These are phyloP conservation scores for Falco rusticolus DNA, from an alignment of 2,797 vertebrate species.

Conservation along the genomic window DNA sequence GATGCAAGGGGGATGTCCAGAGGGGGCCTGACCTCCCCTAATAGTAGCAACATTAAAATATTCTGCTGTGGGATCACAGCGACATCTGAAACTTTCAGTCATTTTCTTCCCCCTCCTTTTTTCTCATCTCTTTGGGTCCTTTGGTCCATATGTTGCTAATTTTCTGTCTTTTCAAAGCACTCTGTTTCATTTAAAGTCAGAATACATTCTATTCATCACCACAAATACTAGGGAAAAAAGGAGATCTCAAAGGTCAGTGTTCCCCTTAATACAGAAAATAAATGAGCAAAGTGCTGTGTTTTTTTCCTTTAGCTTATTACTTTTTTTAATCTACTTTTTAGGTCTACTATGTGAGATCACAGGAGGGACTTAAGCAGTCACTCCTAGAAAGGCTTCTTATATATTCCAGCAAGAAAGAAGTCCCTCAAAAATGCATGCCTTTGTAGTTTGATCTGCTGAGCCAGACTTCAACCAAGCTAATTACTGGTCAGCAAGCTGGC, in stretches of 20 bases:
- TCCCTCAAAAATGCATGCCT: constrained; percentile 33
- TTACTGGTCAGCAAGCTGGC: constrained; percentile 56
- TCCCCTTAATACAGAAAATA: constrained; percentile 69
- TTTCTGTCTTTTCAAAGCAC: constrained; percentile 78
- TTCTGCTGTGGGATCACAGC: constrained; percentile 28
- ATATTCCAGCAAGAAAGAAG: constrained; percentile 50
- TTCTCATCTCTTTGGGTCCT: constrained; percentile 72
- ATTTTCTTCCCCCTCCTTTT: constrained; percentile 49
- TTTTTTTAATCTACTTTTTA: constrained; percentile 70
- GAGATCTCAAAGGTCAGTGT: constrained; percentile 64
- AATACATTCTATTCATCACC: constrained; percentile 71
- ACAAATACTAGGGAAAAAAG: constrained; percentile 52
- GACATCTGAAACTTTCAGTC: constrained; percentile 67
- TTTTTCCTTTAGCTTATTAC: constrained; percentile 40
- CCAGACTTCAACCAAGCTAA: constrained; percentile 26
- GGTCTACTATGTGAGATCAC: constrained; percentile 66
- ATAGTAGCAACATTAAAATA: constrained; percentile 14
- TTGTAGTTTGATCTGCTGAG: constrained; percentile 51
- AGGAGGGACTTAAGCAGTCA: constrained; percentile 21
- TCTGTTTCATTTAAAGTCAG: constrained; percentile 72
- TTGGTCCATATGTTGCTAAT: constrained; percentile 82
- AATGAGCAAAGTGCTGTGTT: constrained; percentile 33
- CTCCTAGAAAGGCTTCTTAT: constrained; percentile 53
- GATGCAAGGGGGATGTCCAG: background rate
- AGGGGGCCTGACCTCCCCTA: background rate